phyloP scores from a whole-genome alignment of 2,797 vertebrate species.

The Toxotes lorentzi region DNA sequence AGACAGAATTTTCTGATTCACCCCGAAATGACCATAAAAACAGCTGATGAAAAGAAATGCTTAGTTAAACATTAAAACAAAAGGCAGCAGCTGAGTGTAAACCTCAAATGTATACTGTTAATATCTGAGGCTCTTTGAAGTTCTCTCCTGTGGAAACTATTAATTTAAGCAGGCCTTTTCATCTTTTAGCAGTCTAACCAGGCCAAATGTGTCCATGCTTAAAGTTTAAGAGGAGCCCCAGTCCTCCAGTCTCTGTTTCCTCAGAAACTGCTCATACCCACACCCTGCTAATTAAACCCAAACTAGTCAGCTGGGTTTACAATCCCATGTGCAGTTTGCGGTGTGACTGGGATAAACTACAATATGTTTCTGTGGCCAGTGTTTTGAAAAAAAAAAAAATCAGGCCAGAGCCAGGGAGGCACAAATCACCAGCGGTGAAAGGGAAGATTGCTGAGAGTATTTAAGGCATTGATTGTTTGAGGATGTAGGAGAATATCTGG shows the following conservation, averaged over 20 bases:
- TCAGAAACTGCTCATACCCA: conserved; percentile 26
- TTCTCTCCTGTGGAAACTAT: conserved; percentile 68
- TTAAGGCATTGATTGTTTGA: conserved; percentile 22
- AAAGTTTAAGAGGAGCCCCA: conserved; percentile 60
- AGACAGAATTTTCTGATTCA: neutral
- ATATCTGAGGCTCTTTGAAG: conserved; percentile 72
- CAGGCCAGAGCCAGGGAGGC: conserved; percentile 8
- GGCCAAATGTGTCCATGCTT: conserved; percentile 60
- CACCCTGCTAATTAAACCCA: conserved; percentile 40
- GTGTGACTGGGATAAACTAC: conserved; percentile 25
- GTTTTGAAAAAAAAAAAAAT: conserved; percentile 7
- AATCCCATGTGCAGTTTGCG: conserved; percentile 24
- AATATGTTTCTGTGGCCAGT: conserved; percentile 22
- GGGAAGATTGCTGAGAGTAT: neutral
- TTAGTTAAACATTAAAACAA: conserved; percentile 63
- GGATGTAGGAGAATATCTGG: conserved; percentile 23
- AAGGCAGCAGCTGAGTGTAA: conserved; percentile 48
- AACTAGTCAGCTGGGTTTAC: conserved; percentile 33
- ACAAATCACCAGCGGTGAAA: neutral
- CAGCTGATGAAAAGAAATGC: conserved; percentile 20
- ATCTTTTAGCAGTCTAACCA: conserved; percentile 62
- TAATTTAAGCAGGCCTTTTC: conserved; percentile 64
- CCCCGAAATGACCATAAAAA: conserved; percentile 31
- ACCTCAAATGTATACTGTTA: conserved; percentile 52
- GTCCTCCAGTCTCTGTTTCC: conserved; percentile 33